These are phyloP conservation scores for Galeruca laticollis DNA, from an alignment of 2,888 invertebrate genomes.

Conservation along the genomic window DNA sequence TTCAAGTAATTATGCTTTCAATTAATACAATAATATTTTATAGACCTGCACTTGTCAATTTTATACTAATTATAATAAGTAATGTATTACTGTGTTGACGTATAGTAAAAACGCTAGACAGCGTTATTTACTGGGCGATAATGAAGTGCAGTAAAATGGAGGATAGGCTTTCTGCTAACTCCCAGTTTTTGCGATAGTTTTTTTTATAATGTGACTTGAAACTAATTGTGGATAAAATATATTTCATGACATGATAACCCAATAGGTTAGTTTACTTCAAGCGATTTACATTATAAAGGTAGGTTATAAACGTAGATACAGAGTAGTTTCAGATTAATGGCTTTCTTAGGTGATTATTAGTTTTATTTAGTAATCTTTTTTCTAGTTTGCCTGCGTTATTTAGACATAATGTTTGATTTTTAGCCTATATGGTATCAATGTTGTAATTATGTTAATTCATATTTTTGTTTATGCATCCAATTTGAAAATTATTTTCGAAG, in stretches of 20 bases:
- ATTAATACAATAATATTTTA: neutral
- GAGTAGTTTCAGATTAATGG: neutral
- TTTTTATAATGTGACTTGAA: neutral
- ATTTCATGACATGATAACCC: too few species aligned
- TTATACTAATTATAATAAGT: neutral
- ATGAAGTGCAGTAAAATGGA: neutral
- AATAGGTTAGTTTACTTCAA: neutral
- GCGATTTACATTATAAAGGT: too few species aligned
- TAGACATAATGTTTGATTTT: neutral
- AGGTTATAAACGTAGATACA: too few species aligned
- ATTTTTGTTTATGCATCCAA: too few species aligned
- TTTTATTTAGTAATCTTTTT: neutral
- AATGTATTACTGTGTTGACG: neutral
- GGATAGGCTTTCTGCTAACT: neutral
- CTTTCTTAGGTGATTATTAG: neutral
- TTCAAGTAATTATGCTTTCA: neutral
- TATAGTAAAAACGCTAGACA: neutral
- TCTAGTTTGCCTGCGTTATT: neutral
- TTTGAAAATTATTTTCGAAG: too few species aligned
- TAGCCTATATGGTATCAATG: too few species aligned
- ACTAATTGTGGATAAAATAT: too few species aligned
- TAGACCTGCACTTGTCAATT: neutral
- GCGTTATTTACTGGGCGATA: neutral
- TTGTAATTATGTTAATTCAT: too few species aligned
- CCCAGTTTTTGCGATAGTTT: neutral